A percentile compares a stretch with the other conserved stretches of the same genome.
phyloP scores from a whole-genome alignment of 1,140 invertebrate species.

The Solen grandis region DNA sequence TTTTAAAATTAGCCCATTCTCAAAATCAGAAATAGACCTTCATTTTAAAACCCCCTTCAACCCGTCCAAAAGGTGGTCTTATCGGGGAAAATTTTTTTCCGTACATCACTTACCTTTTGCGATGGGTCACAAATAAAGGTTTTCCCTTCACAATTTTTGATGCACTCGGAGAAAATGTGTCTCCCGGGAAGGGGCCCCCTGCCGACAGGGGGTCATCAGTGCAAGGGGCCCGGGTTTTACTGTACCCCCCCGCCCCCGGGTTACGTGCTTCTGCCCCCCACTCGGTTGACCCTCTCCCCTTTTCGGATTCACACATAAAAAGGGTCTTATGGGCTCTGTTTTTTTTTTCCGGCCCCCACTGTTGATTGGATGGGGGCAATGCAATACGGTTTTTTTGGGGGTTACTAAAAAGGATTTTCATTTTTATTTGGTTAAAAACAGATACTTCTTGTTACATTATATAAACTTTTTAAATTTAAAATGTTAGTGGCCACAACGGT shows the following conservation, averaged over 20 bases:
- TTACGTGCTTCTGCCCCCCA: slow-evolving; percentile 98
- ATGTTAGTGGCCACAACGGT: too few relatives aligned
- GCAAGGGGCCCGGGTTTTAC: slow-evolving; percentile 81
- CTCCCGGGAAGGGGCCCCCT: slow-evolving; percentile 82
- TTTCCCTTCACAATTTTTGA: slow-evolving; percentile 84
- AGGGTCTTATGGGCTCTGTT: too few relatives aligned
- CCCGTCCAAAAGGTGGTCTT: too few relatives aligned
- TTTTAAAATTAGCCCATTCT: neutral
- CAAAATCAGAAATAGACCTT: neutral
- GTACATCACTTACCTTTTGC: slow-evolving; percentile 81
- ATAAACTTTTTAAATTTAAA: too few relatives aligned
- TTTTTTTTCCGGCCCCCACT: neutral
- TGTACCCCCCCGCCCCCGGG: slow-evolving; percentile 95
- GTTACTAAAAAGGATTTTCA: too few relatives aligned
- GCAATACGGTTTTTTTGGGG: too few relatives aligned
- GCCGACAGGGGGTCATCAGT: slow-evolving; percentile 83
- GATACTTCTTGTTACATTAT: too few relatives aligned
- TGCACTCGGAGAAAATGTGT: slow-evolving; percentile 78
- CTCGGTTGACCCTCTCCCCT: slow-evolving; percentile 94
- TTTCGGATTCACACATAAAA: too few relatives aligned
- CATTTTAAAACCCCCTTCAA: too few relatives aligned
- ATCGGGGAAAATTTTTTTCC: too few relatives aligned
- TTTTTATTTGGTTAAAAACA: too few relatives aligned
- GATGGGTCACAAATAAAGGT: slow-evolving; percentile 86
- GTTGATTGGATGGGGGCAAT: too few relatives aligned